Evolutionary conservation across 2,888 invertebrate genomes (phyloP).

Genomic region (Catonia carolina): DNA sequence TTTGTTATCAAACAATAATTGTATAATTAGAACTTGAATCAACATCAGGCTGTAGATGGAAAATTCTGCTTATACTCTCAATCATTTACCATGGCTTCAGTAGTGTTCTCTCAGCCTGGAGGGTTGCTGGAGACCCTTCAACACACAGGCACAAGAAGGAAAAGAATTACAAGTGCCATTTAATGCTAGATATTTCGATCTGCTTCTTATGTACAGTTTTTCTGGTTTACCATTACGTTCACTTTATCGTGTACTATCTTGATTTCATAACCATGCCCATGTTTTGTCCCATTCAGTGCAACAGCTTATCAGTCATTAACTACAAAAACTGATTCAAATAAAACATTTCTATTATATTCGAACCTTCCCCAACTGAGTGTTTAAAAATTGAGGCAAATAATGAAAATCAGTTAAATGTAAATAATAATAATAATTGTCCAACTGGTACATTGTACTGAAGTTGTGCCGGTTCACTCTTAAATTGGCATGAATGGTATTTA

Average conservation of each 20-base stretch:
- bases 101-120: no score
- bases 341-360: constrained; percentile 55
- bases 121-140: no score
- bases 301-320: constrained; percentile 53
- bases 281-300: constrained; percentile 50
- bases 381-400: constrained; percentile 47
- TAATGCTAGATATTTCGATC: constrained; percentile 54
- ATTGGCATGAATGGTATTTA: no score
- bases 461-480: constrained; percentile 46
- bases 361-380: constrained; percentile 56
- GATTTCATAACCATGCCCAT: constrained; percentile 62
- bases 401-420: constrained; percentile 19
- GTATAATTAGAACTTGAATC: no score
- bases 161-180: constrained; percentile 42
- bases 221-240: constrained; percentile 60
- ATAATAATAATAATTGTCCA: constrained; percentile 33
- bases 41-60: no score
- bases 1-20: no score
- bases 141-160: constrained; percentile 31
- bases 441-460: constrained; percentile 40
- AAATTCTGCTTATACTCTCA: no score
- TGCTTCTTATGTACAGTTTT: constrained; percentile 50
- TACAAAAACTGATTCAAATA: constrained; percentile 49
- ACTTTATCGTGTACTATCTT: constrained; percentile 63
- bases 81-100: no score